Evolutionary conservation across 2,113 vertebrate genomes (phyloP).

Genomic region (Paramisgurnus dabryanus): DNA sequence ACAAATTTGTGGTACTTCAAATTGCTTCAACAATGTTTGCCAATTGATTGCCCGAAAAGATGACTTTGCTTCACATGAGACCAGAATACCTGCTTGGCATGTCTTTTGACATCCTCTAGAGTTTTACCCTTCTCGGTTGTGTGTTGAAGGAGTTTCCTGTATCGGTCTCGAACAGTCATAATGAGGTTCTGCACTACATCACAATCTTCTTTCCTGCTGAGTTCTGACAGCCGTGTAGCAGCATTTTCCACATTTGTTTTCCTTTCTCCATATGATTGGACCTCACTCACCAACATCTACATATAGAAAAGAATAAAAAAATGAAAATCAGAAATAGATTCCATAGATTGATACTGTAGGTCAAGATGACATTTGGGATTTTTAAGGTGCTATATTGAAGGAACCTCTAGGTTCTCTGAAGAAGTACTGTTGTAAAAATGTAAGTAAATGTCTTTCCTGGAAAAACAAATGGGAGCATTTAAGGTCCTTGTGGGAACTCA

Average conservation of each 20-base stretch:
- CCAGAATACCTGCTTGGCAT: slow-evolving; percentile 75
- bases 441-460: too few species aligned
- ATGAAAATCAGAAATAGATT: too few species aligned
- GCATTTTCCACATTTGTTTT: slow-evolving; percentile 69
- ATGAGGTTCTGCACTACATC: slow-evolving; percentile 76
- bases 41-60: neutral
- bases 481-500: too few species aligned
- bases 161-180: slow-evolving; percentile 74
- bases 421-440: too few species aligned
- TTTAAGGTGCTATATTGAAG: too few species aligned
- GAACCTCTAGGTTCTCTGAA: too few species aligned
- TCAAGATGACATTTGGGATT: too few species aligned
- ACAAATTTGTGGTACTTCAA: neutral
- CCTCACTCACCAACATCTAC: slow-evolving; percentile 76
- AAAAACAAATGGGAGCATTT: too few species aligned
- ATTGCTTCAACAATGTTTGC: neutral
- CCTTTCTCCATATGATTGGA: slow-evolving; percentile 70
- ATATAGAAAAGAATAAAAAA: neutral
- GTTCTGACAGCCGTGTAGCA: slow-evolving; percentile 70
- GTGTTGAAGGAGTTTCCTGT: slow-evolving; percentile 73
- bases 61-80: neutral
- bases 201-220: slow-evolving; percentile 78
- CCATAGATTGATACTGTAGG: too few species aligned
- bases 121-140: slow-evolving; percentile 67
- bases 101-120: slow-evolving; percentile 78